Conservation (phyloP, 2,113 vertebrate genomes). For the Ursus arctos region DNA sequence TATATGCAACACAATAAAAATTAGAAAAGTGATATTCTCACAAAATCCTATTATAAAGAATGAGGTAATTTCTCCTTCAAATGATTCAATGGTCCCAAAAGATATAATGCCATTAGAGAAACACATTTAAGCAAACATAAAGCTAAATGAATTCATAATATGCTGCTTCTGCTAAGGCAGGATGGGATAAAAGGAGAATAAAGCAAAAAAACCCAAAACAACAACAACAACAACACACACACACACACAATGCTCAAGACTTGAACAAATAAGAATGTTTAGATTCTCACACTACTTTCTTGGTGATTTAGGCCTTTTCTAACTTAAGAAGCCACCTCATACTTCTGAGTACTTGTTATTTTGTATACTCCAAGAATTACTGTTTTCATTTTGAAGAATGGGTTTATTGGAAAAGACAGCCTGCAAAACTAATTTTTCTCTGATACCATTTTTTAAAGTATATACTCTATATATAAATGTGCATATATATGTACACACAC, state of each 20-base stretch:
- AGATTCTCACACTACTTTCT: not conserved
- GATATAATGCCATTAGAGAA: constrained; percentile 77
- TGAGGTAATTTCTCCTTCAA: constrained; percentile 73
- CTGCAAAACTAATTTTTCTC: constrained; percentile 66
- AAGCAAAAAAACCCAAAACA: not conserved
- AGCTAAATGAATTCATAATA: constrained; percentile 82
- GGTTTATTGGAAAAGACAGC: constrained; percentile 59
- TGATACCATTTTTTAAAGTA: not conserved
- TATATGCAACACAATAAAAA: constrained; percentile 65
- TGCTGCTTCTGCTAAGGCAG: constrained; percentile 54
- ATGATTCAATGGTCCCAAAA: constrained; percentile 73
- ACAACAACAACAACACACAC: not conserved
- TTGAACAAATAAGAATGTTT: constrained; percentile 36
- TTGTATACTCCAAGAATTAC: not conserved
- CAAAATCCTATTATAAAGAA: constrained; percentile 78
- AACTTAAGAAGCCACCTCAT: constrained; percentile 51
- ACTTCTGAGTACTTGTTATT: constrained; percentile 46
- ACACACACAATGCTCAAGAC: not conserved
- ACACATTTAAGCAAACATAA: constrained; percentile 80
- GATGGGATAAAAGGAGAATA: constrained; percentile 53
- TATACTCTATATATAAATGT: not conserved
- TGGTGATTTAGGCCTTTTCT: not conserved
- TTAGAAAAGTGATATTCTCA: constrained; percentile 73
- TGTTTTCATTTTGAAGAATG: constrained; percentile 57
- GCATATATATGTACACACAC: not conserved